Conservation (phyloP, 2,888 invertebrate species). For the Parnassius apollo region DNA sequence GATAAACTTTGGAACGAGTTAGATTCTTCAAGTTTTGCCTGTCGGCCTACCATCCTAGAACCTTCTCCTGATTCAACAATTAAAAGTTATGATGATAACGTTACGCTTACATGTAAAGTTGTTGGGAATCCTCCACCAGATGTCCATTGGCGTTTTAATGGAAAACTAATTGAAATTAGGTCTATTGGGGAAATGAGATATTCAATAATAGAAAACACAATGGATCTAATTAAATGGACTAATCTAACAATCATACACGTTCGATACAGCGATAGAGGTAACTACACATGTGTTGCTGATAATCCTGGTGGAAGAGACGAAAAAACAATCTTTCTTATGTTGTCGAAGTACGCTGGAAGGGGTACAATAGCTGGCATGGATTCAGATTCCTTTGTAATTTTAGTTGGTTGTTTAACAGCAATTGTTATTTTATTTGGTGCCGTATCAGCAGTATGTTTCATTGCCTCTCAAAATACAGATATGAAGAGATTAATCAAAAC, state of each 20-base stretch:
- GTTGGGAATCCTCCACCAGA: conserved; percentile 89
- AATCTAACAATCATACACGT: conserved; percentile 86
- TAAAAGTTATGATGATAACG: conserved; percentile 85
- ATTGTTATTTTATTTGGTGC: conserved; percentile 74
- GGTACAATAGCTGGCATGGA: conserved; percentile 70
- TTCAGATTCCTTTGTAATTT: conserved; percentile 76
- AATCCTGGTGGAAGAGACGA: conserved; percentile 91
- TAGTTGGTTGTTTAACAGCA: conserved; percentile 72
- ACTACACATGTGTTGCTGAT: conserved; percentile 89
- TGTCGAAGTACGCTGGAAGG: conserved; percentile 70
- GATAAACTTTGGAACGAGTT: conserved; percentile 89
- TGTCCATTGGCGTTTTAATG: conserved; percentile 87
- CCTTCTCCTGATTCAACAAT: conserved; percentile 82
- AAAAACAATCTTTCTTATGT: conserved; percentile 85
- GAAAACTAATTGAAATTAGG: conserved; percentile 79
- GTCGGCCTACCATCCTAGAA: conserved; percentile 88
- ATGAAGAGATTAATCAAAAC: conserved; percentile 82
- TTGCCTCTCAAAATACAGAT: conserved; percentile 73
- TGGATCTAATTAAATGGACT: conserved; percentile 81
- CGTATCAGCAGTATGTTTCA: conserved; percentile 75
- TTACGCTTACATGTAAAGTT: conserved; percentile 88
- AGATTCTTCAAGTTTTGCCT: conserved; percentile 89
- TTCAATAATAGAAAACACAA: conserved; percentile 63
- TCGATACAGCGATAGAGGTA: conserved; percentile 84
- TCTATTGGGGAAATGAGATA: conserved; percentile 77